Evolutionary conservation across 2,113 vertebrate genomes (phyloP).

Genomic region (Sylvilagus bachmani): DNA sequence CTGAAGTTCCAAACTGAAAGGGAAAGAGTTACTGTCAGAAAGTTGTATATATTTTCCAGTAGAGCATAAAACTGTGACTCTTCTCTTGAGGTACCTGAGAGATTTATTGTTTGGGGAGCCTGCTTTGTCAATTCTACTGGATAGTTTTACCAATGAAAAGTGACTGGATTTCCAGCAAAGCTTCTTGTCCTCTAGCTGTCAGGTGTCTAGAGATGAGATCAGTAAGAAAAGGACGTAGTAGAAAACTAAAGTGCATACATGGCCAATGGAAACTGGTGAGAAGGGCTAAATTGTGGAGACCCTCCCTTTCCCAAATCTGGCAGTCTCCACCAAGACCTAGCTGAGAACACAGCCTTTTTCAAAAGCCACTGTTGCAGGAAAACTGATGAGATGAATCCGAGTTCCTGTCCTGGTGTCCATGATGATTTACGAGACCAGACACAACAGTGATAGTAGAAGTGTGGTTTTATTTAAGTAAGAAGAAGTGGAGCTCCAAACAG

Average conservation of each 20-base stretch:
- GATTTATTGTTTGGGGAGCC: slow-evolving; percentile 53
- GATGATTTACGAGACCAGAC: no score
- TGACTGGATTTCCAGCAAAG: slow-evolving; percentile 54
- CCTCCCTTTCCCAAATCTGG: neutral
- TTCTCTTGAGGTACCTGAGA: slow-evolving; percentile 50
- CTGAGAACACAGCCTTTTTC: neutral
- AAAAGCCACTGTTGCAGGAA: neutral
- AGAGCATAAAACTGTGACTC: slow-evolving; percentile 36
- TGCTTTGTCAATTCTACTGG: slow-evolving; percentile 58
- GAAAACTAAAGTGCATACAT: neutral
- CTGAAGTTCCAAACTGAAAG: slow-evolving; percentile 46
- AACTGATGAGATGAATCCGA: no score
- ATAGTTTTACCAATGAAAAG: slow-evolving; percentile 58
- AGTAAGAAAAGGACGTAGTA: neutral
- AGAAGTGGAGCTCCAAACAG: no score
- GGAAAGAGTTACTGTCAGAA: slow-evolving; percentile 56
- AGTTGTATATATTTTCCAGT: slow-evolving; percentile 36
- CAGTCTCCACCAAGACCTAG: neutral
- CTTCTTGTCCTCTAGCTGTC: slow-evolving; percentile 31
- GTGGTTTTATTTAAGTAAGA: no score
- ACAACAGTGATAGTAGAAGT: no score
- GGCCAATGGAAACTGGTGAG: neutral
- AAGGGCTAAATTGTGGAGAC: neutral
- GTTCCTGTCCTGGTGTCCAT: no score
- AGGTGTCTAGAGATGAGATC: slow-evolving; percentile 39